Base-by-base conservation (phyloP, 2,797 vertebrate species). In the Alca torda region DNA sequence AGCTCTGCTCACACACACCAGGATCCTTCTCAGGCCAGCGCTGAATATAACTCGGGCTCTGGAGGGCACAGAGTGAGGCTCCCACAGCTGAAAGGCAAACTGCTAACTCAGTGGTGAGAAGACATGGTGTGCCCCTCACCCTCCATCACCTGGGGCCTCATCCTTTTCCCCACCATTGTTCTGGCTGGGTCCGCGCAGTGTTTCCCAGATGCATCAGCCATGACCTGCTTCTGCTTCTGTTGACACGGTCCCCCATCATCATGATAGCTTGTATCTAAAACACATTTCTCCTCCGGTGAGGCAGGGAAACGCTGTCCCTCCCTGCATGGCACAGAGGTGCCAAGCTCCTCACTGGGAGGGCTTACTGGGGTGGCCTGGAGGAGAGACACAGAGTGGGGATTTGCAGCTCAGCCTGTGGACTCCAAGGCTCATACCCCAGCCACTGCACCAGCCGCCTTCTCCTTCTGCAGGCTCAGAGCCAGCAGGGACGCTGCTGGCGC, bases 11-110 rank as follows among this genome's bases (percentile, higher is more conserved):
- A n/a, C 33, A 5, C 33, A 15, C 33, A 57, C 1, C 3, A 11
- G 68, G 59, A 74, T 69, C 39, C 16, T 61, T 65, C 65, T 67
- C 51, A 87, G 72, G 57, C 37, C 41, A 63, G 56, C 0, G 2
- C 78, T 39, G 70, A 54, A 45, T 60, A 17, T 23, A 23, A 59
- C 17, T 35, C 41, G 7, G 70, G 35, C 25, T 51, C 43, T 14
- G n/a, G 43, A 83, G 48, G 41, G 16, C n/a, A 28, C 0, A 0
- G 51, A 77, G 72, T 0, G 0, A 37, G 20, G 45, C 31, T 87
- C 45, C 75, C 0, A 1, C 53, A 64, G 31, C 41, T 85, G 64
- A 73, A 80, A 79, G 77, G 12, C 56, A 84, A 89, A 75, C 16
- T 4, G 1, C 23, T 75, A 43, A 43, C 45, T 57, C 59, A 31